These are phyloP conservation scores for Minunthozetes semirufus DNA, from an alignment of 2,888 invertebrate species.

Conservation along the genomic window DNA sequence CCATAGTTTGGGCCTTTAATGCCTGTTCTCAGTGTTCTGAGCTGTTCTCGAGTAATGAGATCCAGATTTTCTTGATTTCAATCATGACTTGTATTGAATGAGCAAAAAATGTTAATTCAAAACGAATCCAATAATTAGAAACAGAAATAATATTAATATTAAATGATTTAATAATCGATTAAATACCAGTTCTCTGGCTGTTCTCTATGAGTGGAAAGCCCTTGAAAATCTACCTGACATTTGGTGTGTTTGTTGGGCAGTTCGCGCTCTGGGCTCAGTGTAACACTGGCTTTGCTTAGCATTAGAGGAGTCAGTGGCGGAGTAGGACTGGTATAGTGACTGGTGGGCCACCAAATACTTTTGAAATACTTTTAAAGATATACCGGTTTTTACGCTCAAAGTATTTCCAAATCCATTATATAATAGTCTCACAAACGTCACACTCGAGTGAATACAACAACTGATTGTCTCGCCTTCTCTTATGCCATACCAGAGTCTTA, in stretches of 20 bases:
- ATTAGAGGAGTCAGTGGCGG: neutral
- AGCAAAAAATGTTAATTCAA: conserved; percentile 18
- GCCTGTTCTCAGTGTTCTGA: no score
- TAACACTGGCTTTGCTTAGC: neutral
- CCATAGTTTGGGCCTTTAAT: neutral
- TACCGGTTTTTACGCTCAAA: conserved; percentile 13
- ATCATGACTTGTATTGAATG: conserved; percentile 24
- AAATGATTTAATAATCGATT: conserved; percentile 27
- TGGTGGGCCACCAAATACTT: neutral
- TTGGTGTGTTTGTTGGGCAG: conserved; percentile 3
- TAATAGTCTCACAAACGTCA: neutral
- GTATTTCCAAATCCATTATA: neutral
- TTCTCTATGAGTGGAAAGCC: neutral
- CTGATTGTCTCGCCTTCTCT: neutral
- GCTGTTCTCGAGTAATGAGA: conserved; percentile 18
- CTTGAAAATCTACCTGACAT: neutral
- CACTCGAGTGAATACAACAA: conserved; percentile 10
- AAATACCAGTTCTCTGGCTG: conserved; percentile 12
- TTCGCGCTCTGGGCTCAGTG: neutral
- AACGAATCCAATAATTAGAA: conserved; percentile 12
- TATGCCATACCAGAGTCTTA: conserved; percentile 3
- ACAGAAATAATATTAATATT: conserved; percentile 17
- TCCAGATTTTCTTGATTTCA: conserved; percentile 5
- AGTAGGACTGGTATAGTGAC: neutral
- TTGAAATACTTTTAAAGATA: neutral